Base-by-base conservation (phyloP, 2,888 invertebrate species). In the Eupithecia subfuscata region DNA sequence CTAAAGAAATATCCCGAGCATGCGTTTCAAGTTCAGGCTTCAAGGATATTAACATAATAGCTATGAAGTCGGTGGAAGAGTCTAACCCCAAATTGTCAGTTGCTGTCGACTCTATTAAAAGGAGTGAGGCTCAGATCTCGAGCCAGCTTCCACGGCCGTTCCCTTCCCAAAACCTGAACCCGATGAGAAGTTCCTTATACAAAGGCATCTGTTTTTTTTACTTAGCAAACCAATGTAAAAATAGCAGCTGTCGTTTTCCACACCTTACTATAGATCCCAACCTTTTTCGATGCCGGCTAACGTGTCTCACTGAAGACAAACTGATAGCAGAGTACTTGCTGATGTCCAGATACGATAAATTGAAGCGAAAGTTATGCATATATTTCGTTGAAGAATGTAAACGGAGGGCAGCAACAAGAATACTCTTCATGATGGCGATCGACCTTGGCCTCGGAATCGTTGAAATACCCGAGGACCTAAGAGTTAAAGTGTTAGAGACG, bases 241-340 rank as follows among this genome's bases (percentile, higher is more conserved):
- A 83, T 7, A 12, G 14, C 0, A 52, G 6, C 4, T 93, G 93
- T 77, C 75, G 78, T 0, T 93, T 81, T 65, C 69, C 80, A 0
- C 94, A 94, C 78, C 1, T 70, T 0, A 16, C 74, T 25, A 83
- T 86, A 0, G 75, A 75, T 0, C 7, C 2, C 0, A 45, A 12
- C 0, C 77, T 81, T 6, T 74, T 92, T 0, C 77, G 64, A 48
- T 43, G 52, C 0, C 83, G 82, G 43, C 71, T 91, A n/a, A 0
- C 45, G 0, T n/a, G 6, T 1, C 64, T 90, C 2, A 81, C 64
- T 22, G 85, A 90, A 8, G 79, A 84, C 1, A 22, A 67, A 2
- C 86, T 94, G 37, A 83, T 91, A 8, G 78, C 84, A 56, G 93
- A 94, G 74, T 92, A 90, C 77, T 82, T 88, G 76, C 56, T 86